Evolutionary conservation across 2,888 invertebrate species (phyloP), one percentile per base, ranked within the genome.

Genomic region (Brachyptera risi): DNA sequence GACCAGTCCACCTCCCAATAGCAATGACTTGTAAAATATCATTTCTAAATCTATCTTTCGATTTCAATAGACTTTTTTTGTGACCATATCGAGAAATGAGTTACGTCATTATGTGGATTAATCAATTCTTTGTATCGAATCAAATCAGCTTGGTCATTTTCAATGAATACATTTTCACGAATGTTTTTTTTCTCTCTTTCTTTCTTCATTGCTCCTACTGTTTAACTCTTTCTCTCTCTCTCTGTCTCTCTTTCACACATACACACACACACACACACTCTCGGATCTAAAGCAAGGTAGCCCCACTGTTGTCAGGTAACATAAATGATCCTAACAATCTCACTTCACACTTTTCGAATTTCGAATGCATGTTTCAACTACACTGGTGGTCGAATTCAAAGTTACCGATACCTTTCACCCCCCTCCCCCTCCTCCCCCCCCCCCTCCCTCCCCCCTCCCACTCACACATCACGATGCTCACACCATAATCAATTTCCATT

Each of bases 31-130:
- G n/a, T n/a, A n/a, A n/a, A n/a, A n/a, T n/a, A n/a, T n/a, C n/a
- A n/a, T n/a, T n/a, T 27, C 27, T 1, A 26, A 26, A 27, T 15
- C 27, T 51, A 26, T 51, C 42, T 19, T 19, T 42, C 47, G 47
- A 51, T n/a, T 9, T 54, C 35, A 54, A 44, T 44, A 19, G 19
- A 44, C 15, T 11, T 19, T 44, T 44, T 19, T 5, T 44, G 11
- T 11, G 21, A 2, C 15, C 5, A 44, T 21, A n/a, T 21, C 11
- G 15, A 17, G 21, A 40, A 54, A 54, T 35, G 54, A 54, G 23
- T 54, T 31, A 54, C 54, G 35, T 54, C 54, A 54, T 54, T 54
- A 54, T 54, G 35, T 54, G 54, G 54, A 54, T 54, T 35, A 54
- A 54, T 54, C 54, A 54, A 54, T 54, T 54, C 37, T 37, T 54